Conservation (phyloP, 2,797 vertebrate genomes). For the Mormyrus proboscirostris region DNA sequence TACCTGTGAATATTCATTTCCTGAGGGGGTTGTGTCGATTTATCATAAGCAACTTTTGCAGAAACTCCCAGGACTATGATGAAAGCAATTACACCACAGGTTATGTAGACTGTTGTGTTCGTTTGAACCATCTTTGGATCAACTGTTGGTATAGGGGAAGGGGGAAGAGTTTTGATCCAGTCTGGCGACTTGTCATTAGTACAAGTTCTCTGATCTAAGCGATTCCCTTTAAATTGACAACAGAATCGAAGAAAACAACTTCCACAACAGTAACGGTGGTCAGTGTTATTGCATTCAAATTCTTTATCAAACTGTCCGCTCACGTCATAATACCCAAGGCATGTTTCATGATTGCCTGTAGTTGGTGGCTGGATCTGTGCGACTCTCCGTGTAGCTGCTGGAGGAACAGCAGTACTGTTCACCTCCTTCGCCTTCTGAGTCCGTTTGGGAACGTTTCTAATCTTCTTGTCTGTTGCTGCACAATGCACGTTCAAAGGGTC, state of each 20-base stretch:
- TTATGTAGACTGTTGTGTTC: constrained; percentile 95
- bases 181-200: constrained; percentile 90
- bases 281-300: constrained; percentile 94
- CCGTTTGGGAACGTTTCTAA: constrained; percentile 45
- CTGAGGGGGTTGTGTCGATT: constrained; percentile 87
- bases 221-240: constrained; percentile 87
- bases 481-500: constrained; percentile 62
- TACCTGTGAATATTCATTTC: constrained; percentile 99
- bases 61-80: constrained; percentile 85
- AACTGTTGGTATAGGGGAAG: constrained; percentile 67
- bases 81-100: constrained; percentile 86
- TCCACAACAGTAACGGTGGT: constrained; percentile 93
- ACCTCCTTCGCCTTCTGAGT: constrained; percentile 56
- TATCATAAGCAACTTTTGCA: constrained; percentile 92
- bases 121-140: constrained; percentile 91
- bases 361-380: constrained; percentile 59
- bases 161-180: constrained; percentile 82
- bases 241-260: constrained; percentile 96
- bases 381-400: constrained; percentile 45
- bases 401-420: constrained; percentile 57
- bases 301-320: constrained; percentile 94
- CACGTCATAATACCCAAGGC: constrained; percentile 94
- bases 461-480: constrained; percentile 53
- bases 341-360: constrained; percentile 74
- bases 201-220: constrained; percentile 84